Percentiles rank a stretch among this genome's conserved stretches.
Conservation (phyloP, 2,113 vertebrate genomes). For the Nematolebias whitei region DNA sequence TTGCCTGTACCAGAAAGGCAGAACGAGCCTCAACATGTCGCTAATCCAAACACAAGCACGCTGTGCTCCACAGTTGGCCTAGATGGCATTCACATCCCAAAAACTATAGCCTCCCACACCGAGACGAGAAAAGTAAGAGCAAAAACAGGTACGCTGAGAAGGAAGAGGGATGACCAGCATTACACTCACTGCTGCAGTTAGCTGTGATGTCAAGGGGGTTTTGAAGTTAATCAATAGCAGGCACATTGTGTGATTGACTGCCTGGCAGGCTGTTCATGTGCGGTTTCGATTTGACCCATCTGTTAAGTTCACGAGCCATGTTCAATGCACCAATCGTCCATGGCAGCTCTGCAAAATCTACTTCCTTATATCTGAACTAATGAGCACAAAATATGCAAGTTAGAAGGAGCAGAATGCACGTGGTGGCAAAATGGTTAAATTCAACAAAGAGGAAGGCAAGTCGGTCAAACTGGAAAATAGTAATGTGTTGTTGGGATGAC, state of each 20-base stretch:
- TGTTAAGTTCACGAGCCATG: slow-evolving; percentile 45
- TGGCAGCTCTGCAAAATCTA: neutral
- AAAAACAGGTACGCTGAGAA: neutral
- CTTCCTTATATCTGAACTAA: neutral
- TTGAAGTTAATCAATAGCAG: slow-evolving; percentile 51
- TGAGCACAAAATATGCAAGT: slow-evolving; percentile 3
- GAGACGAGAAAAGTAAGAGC: slow-evolving; percentile 31
- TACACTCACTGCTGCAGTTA: slow-evolving; percentile 15
- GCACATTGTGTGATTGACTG: slow-evolving; percentile 60
- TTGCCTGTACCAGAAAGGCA: slow-evolving; percentile 28
- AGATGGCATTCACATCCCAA: slow-evolving; percentile 43
- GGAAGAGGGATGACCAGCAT: neutral
- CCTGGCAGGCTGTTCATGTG: slow-evolving; percentile 47
- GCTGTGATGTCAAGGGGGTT: slow-evolving; percentile 34
- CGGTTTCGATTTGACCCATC: slow-evolving; percentile 61
- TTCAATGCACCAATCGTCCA: neutral
- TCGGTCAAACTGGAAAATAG: neutral
- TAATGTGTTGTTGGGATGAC: neutral
- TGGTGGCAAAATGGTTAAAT: neutral
- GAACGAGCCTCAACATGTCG: slow-evolving; percentile 62
- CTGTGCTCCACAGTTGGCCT: slow-evolving; percentile 34
- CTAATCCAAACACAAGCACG: slow-evolving; percentile 52
- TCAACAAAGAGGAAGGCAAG: neutral
- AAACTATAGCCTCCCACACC: slow-evolving; percentile 39
- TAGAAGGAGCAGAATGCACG: neutral